phyloP scores from a whole-genome alignment of 2,888 invertebrate species.

The Ashinkailepas kermadecensis region DNA sequence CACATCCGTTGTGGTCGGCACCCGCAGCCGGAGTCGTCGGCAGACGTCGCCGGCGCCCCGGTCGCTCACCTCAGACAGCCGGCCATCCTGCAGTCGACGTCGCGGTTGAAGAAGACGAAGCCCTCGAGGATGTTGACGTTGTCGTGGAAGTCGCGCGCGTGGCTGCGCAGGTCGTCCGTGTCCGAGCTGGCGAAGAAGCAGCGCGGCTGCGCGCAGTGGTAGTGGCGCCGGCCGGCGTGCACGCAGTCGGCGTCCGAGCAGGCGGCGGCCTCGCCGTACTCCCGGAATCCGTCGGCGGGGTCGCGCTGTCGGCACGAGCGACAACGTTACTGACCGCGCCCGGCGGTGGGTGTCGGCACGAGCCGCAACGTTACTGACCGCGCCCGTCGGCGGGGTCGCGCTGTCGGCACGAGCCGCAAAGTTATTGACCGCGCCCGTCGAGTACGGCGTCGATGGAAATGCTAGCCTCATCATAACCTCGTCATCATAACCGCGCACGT shows the following conservation, averaged over 20 bases:
- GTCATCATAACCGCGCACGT: no score
- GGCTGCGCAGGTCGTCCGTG: slow-evolving; percentile 67
- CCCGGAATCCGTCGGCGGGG: slow-evolving; percentile 39
- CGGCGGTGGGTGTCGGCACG: no score
- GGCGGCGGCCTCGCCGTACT: slow-evolving; percentile 44
- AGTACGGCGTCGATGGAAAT: no score
- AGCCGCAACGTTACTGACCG: no score
- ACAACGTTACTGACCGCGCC: neutral
- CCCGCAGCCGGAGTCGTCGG: no score
- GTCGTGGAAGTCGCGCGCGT: slow-evolving; percentile 78
- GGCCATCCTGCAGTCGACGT: slow-evolving; percentile 59
- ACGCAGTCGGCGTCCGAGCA: slow-evolving; percentile 71
- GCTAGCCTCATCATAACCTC: no score
- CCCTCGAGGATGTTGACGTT: slow-evolving; percentile 72
- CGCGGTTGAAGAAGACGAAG: slow-evolving; percentile 72
- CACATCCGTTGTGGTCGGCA: no score
- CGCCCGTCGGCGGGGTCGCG: no score
- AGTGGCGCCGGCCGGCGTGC: slow-evolving; percentile 61
- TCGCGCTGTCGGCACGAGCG: neutral
- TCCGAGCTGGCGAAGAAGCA: slow-evolving; percentile 77
- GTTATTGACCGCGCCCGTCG: no score
- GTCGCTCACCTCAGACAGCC: slow-evolving; percentile 51
- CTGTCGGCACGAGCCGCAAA: no score
- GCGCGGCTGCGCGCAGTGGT: slow-evolving; percentile 72
- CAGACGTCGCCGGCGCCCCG: neutral